phyloP scores from a whole-genome alignment of 2,888 invertebrate species.

The Achlya flavicornis region DNA sequence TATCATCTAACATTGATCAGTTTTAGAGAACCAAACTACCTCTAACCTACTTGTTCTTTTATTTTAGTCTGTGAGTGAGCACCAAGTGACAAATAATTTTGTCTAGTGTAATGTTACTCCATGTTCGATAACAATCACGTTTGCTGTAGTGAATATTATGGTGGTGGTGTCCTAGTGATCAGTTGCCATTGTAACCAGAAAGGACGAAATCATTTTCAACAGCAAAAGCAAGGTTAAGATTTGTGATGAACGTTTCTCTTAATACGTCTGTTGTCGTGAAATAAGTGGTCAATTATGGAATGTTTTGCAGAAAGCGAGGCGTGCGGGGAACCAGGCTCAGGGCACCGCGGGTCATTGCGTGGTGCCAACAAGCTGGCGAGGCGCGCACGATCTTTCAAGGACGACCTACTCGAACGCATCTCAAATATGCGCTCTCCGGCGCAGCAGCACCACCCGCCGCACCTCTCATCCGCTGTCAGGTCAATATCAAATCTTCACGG shows the following conservation, averaged over 20 bases:
- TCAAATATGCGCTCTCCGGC: slow-evolving; percentile 94
- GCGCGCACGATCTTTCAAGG: slow-evolving; percentile 95
- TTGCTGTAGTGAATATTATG: slow-evolving; percentile 12
- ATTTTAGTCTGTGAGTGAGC: background rate
- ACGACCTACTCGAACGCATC: slow-evolving; percentile 95
- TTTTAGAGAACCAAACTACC: too few relatives aligned
- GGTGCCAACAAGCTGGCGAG: slow-evolving; percentile 92
- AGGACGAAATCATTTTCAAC: background rate
- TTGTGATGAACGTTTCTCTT: slow-evolving; percentile 7
- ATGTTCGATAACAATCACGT: background rate
- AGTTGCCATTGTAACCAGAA: background rate
- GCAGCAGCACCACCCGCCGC: slow-evolving; percentile 80
- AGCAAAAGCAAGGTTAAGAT: slow-evolving; percentile 2
- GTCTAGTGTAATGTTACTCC: background rate
- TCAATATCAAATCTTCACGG: slow-evolving; percentile 29
- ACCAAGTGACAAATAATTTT: background rate
- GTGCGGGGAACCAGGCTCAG: slow-evolving; percentile 84
- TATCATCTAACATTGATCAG: too few relatives aligned
- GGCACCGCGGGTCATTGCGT: slow-evolving; percentile 90
- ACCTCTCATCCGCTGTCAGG: slow-evolving; percentile 77
- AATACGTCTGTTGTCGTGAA: slow-evolving; percentile 12
- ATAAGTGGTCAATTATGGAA: slow-evolving; percentile 26
- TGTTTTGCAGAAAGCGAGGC: slow-evolving; percentile 71
- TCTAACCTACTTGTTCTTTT: too few relatives aligned
- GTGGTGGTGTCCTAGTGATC: slow-evolving; percentile 8